Evolutionary conservation across 2,113 vertebrate species (phyloP).

Genomic region (Tetrax tetrax): DNA sequence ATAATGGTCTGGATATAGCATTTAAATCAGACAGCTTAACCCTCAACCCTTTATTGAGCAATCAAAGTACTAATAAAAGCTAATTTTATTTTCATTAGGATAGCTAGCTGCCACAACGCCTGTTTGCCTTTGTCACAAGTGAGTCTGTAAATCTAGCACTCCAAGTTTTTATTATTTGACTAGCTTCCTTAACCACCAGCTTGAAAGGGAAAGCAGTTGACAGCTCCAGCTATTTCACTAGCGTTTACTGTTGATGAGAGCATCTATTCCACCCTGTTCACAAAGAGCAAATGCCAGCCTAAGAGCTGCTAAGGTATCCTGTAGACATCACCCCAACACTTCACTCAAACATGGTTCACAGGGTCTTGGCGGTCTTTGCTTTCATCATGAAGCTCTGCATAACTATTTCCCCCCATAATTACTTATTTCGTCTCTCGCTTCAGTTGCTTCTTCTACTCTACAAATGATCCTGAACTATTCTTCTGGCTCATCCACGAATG

Average conservation of each 20-base stretch:
- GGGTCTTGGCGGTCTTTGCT: neutral
- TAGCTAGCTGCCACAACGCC: neutral
- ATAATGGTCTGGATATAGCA: neutral
- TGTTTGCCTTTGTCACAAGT: neutral
- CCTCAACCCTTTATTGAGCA: neutral
- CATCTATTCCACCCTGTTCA: neutral
- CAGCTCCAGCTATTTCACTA: neutral
- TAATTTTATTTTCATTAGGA: neutral
- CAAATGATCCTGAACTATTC: neutral
- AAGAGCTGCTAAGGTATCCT: neutral
- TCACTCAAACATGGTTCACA: neutral
- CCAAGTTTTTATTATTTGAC: neutral
- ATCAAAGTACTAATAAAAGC: neutral
- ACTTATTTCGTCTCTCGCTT: neutral
- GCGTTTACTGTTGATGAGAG: neutral
- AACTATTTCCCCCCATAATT: neutral
- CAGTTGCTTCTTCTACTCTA: neutral
- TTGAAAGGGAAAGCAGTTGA: neutral
- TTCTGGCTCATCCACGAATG: neutral
- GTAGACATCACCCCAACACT: neutral
- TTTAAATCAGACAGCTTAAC: neutral
- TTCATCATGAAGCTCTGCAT: neutral
- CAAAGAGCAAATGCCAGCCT: neutral
- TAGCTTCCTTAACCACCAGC: neutral
- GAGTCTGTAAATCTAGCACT: neutral